Percentiles rank a stretch among this genome's conserved stretches.
These are phyloP conservation scores for Bubo blakistoni DNA, from an alignment of 2,113 vertebrate species.

Conservation along the genomic window DNA sequence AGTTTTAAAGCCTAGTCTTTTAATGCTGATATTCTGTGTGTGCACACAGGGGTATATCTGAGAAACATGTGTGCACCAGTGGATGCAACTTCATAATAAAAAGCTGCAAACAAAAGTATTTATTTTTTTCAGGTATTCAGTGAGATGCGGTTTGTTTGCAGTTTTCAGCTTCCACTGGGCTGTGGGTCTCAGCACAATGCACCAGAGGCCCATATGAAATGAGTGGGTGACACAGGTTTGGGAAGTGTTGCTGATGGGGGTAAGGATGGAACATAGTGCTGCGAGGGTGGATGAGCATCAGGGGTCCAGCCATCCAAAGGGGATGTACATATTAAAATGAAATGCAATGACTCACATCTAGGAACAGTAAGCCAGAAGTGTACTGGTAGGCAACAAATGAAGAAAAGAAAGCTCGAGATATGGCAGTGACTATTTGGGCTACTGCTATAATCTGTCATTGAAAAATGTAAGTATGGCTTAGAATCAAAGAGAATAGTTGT, in stretches of 20 bases:
- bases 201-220: rapidly evolving
- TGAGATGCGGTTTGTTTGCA: not conserved
- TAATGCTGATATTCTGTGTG: not conserved
- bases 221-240: not conserved
- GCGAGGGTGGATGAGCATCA: rapidly evolving
- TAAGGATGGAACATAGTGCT: not conserved
- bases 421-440: not conserved
- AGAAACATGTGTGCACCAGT: not conserved
- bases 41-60: not conserved
- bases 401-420: not conserved
- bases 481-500: not conserved
- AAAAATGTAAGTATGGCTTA: not conserved
- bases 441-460: not conserved
- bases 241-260: not conserved
- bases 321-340: not conserved
- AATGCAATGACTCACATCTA: not conserved
- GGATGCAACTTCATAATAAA: not conserved
- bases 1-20: not conserved
- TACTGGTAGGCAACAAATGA: not conserved
- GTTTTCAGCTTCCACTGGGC: not conserved
- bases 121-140: not conserved
- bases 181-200: not conserved
- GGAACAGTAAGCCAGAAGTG: not conserved
- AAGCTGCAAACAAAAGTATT: not conserved
- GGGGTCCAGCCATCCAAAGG: not conserved